Percentiles rank a stretch among this genome's conserved stretches.
Conservation (phyloP, 1,140 invertebrate species). For the Triops longicaudatus region DNA sequence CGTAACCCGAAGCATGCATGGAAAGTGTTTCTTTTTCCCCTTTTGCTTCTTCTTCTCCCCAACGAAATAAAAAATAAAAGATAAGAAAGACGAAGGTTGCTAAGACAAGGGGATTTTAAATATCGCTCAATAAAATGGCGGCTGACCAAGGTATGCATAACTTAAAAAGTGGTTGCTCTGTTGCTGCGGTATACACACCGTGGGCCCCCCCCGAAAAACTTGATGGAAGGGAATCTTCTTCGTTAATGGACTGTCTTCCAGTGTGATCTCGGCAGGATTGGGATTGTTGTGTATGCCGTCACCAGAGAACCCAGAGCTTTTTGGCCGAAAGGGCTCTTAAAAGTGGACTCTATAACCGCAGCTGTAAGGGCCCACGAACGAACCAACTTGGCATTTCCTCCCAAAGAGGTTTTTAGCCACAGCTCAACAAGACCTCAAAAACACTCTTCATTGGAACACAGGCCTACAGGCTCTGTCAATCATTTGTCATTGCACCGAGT, state of each 20-base stretch:
- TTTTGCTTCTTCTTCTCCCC: neutral
- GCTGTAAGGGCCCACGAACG: neutral
- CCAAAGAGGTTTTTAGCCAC: neutral
- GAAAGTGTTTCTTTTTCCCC: neutral
- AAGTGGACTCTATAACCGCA: neutral
- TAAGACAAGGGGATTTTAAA: constrained; percentile 4
- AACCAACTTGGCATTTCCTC: neutral
- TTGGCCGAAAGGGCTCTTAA: constrained; percentile 6
- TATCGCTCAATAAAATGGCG: constrained; percentile 15
- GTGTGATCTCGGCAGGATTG: constrained; percentile 11
- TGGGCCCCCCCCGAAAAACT: neutral
- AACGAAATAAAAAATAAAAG: neutral
- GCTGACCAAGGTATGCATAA: constrained; percentile 11
- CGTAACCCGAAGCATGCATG: neutral
- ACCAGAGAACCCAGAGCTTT: neutral
- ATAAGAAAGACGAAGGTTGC: neutral
- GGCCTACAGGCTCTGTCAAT: constrained; percentile 10
- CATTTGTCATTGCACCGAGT: neutral
- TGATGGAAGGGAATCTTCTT: constrained; percentile 7
- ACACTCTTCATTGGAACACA: neutral
- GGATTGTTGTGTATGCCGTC: neutral
- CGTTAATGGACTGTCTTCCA: constrained; percentile 14
- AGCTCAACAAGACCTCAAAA: neutral
- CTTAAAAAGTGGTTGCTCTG: neutral
- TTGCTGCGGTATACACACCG: constrained; percentile 6